These are phyloP conservation scores for Henricia sp. DNA, from an alignment of 53 echinoderm and acorn worm genomes.

Conservation along the genomic window DNA sequence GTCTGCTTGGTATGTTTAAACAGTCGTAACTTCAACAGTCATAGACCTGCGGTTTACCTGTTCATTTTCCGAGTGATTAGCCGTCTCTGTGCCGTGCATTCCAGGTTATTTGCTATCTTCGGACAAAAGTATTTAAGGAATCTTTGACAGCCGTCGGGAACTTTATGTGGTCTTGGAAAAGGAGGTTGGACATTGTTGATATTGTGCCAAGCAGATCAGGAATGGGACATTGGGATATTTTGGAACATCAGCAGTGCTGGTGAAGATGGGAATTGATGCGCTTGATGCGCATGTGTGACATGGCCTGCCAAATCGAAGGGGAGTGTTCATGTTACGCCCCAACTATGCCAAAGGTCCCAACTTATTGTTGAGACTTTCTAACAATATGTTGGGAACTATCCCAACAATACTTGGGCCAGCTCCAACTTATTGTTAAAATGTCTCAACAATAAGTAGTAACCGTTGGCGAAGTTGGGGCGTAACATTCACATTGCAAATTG, in stretches of 20 bases:
- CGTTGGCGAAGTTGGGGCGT: too few relatives aligned
- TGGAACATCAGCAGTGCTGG: neutral
- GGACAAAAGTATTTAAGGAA: constrained; percentile 33
- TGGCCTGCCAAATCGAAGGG: too few relatives aligned
- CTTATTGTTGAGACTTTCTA: too few relatives aligned
- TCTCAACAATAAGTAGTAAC: too few relatives aligned
- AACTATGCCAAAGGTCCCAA: too few relatives aligned
- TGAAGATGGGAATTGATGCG: too few relatives aligned
- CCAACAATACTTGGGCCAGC: too few relatives aligned
- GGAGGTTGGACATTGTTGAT: constrained; percentile 21
- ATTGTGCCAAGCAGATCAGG: constrained; percentile 20
- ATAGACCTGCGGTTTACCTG: neutral
- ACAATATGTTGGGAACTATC: too few relatives aligned
- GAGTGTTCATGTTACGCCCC: too few relatives aligned
- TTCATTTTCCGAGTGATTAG: constrained; percentile 14
- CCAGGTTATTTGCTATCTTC: constrained; percentile 30
- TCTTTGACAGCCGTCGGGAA: constrained; percentile 6
- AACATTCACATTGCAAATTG: too few relatives aligned
- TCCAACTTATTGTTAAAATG: too few relatives aligned
- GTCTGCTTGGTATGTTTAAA: neutral
- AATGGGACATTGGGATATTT: constrained; percentile 9
- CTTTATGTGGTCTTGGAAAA: neutral
- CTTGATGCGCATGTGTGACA: too few relatives aligned
- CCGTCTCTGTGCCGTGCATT: constrained; percentile 3
- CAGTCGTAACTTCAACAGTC: neutral